These are phyloP conservation scores for Etheostoma cragini DNA, from an alignment of 2,113 vertebrate genomes.

Conservation along the genomic window DNA sequence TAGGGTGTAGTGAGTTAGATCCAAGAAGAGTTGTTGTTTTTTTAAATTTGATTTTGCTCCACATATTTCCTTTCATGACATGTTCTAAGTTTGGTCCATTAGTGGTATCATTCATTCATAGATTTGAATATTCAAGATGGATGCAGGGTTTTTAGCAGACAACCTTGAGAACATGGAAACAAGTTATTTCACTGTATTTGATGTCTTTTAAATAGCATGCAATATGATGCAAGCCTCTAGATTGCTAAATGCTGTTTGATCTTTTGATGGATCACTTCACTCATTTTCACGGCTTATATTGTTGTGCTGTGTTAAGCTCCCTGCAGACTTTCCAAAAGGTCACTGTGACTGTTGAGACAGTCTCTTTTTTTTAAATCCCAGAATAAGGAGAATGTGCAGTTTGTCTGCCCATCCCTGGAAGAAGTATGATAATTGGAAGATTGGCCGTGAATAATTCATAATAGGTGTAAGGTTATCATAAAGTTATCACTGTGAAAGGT, in stretches of 20 bases:
- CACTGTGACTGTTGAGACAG: constrained; percentile 25
- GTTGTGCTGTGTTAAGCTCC: background rate
- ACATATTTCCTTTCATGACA: background rate
- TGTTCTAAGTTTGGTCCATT: background rate
- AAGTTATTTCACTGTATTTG: background rate
- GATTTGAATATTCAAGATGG: background rate
- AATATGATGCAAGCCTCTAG: constrained; percentile 7
- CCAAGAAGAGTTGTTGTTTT: background rate
- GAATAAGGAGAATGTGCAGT: constrained; percentile 22
- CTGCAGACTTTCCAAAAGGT: constrained; percentile 40
- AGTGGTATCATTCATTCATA: background rate
- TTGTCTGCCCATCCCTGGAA: constrained; percentile 31
- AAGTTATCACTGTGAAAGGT: constrained; percentile 48
- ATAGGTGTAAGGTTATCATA: constrained; percentile 41
- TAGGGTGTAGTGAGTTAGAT: background rate
- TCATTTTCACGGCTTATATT: constrained; percentile 3
- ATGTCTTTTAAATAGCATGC: constrained; percentile 4
- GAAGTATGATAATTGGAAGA: constrained; percentile 65
- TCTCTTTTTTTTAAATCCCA: constrained; percentile 16
- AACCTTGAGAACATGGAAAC: background rate
- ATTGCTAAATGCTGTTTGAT: constrained; percentile 5
- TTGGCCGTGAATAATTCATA: constrained; percentile 66
- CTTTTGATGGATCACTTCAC: constrained; percentile 30
- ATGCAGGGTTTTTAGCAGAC: constrained; percentile 6
- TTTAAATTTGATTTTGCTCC: constrained; percentile 2